These are phyloP conservation scores for Synergus gifuensis DNA, from an alignment of 2,888 invertebrate species.

Conservation along the genomic window DNA sequence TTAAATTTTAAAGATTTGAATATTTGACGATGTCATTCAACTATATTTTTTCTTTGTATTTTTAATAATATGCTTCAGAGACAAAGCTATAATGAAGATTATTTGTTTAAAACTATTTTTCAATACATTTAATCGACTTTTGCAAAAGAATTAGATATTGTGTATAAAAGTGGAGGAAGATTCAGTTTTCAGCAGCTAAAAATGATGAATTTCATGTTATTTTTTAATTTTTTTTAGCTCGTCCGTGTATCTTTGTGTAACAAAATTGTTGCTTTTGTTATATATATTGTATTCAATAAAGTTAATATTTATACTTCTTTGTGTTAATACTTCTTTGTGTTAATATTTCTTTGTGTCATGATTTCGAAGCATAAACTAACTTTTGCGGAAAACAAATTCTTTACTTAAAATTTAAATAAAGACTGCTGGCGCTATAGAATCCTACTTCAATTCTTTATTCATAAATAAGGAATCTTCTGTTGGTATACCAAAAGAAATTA, in stretches of 20 bases:
- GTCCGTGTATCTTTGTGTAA: neutral
- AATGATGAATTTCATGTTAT: neutral
- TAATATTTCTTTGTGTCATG: neutral
- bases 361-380: neutral
- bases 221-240: neutral
- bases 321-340: neutral
- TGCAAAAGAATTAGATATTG: neutral
- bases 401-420: neutral
- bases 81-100: neutral
- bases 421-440: neutral
- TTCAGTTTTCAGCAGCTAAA: no score
- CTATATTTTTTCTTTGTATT: neutral
- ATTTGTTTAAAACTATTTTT: neutral
- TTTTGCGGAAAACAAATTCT: no score
- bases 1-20: neutral
- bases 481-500: neutral
- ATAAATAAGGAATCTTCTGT: neutral
- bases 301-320: neutral
- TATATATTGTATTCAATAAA: neutral
- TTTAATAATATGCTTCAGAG: neutral
- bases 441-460: neutral
- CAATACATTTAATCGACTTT: neutral
- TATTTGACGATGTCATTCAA: neutral
- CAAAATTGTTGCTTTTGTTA: neutral
- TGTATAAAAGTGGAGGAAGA: constrained; percentile 1